Evolutionary conservation across 2,888 invertebrate genomes (phyloP), one percentile per base, ranked within the genome.

Genomic region (Monopis laevigella): DNA sequence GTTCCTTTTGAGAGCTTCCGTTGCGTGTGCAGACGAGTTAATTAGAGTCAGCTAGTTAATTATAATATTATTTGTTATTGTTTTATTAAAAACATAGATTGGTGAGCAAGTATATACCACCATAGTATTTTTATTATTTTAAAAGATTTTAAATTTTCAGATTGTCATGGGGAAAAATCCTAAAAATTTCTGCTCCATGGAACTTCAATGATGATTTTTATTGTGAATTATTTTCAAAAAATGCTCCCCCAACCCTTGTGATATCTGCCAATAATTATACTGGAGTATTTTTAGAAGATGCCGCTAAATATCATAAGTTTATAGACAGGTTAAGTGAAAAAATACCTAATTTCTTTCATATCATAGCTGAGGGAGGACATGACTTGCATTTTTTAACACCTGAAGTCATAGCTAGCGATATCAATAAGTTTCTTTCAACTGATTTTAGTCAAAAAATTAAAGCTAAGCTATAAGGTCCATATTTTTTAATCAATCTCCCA

Each of bases 351-450:
- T 60, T 55, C 10, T 45, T 45, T 1, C 21, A 61, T 2, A 34
- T 60, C 0, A 45, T 41, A 1, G 78, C 86, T 0, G 59, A 72
- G 0, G 88, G 87, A 0, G 66, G 71, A 27, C 88, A 88, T 47
- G 86, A 88, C 50, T 82, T 86, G 0, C 88, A 88, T 55, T 78
- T 83, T 29, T 83, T 81, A 5, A 53, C 78, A 47, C 86, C 88
- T 0, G 82, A 84, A 45, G 54, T 58, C 6, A 63, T 87, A 2
- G 71, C 72, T 0, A 49, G 54, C 0, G 45, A 59, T 24, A 45
- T 85, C 2, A 42, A 43, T 1, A 45, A 52, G 14, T 83, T 82
- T 65, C 52, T 85, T 26, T 41, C 51, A 1, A 51, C 44, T 16
- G 50, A 54, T 32, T 46, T 51, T 12, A 43, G 39, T 2, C 39